Percentiles rank a stretch among this genome's conserved stretches.
phyloP scores from a whole-genome alignment of 1,140 invertebrate species.

The Hypothenemus hampei region DNA sequence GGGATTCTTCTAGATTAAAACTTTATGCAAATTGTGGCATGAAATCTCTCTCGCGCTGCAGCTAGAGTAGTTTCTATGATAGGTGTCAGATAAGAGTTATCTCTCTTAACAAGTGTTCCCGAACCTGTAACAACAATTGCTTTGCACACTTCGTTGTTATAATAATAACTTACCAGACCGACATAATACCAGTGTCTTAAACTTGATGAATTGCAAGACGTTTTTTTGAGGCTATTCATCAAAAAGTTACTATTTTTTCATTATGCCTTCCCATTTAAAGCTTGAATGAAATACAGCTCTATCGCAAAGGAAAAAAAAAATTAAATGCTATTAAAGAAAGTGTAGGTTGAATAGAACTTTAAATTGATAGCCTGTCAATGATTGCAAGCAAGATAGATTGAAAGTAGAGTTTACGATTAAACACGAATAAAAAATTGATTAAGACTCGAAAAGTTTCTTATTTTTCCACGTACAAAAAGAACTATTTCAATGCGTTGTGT shows the following conservation, averaged over 20 bases:
- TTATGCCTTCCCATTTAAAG: too few relatives aligned
- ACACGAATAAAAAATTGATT: slow-evolving; percentile 19
- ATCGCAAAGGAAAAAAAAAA: slow-evolving; percentile 12
- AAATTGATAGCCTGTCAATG: slow-evolving; percentile 25
- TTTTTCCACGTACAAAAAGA: too few relatives aligned
- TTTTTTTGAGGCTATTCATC: too few relatives aligned
- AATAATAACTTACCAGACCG: too few relatives aligned
- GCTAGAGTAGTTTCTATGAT: slow-evolving; percentile 5
- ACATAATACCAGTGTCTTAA: too few relatives aligned
- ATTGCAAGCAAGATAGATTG: slow-evolving; percentile 23
- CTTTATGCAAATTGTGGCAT: slow-evolving; percentile 11
- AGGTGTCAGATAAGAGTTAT: slow-evolving; percentile 15
- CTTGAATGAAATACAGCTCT: slow-evolving; percentile 6
- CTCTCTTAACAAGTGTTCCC: neutral
- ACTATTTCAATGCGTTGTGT: too few relatives aligned
- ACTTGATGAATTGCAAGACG: too few relatives aligned
- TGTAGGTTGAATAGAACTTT: slow-evolving; percentile 20
- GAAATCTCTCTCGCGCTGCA: slow-evolving; percentile 1
- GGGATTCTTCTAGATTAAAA: slow-evolving; percentile 3
- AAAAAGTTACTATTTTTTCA: too few relatives aligned
- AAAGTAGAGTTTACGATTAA: slow-evolving; percentile 14
- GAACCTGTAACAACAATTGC: slow-evolving; percentile 16
- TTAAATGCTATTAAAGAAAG: slow-evolving; percentile 22
- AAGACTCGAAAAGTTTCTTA: slow-evolving; percentile 6
- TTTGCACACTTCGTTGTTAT: neutral